Evolutionary conservation across 2,888 invertebrate genomes (phyloP), one percentile per base, ranked within the genome.

Genomic region (Orchesella flavescens): DNA sequence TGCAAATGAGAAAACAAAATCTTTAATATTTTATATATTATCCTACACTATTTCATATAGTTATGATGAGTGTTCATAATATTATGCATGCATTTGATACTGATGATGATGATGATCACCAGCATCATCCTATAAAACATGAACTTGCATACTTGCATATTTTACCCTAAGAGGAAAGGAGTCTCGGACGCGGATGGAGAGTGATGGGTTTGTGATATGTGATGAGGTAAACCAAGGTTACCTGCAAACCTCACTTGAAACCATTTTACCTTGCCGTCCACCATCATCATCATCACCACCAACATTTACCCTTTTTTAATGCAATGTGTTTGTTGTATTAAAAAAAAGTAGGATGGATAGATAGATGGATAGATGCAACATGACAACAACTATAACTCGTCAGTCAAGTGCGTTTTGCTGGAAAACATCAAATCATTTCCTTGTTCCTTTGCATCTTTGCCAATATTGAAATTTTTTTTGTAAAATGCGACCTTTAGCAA

Each of bases 191-290:
- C 66, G 66, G 66, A 43, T 12, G 66, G 13, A 24, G 63, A 24
- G 17, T 34, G 15, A 63, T 34, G 17, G n/a, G 63, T 63, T 12
- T 23, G 63, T 53, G 53, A 17, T 2, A 53, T n/a, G 55, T 46
- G 78, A 24, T 46, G 77, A 69, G 77, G 69, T 78, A 71, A 78
- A 78, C 68, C 78, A 78, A 78, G 78, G 78, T 78, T 78, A 78
- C 71, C 78, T 78, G 69, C 61, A 78, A 78, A 78, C 78, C 78
- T 71, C 59, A 44, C 66, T 66, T 66, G n/a, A 17, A 57, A 57
- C 34, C 34, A 34, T 34, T 34, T 34, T 17, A 61, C 24, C 24
- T 61, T 61, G 44, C 63, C 57, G 19, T 57, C 17, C 57, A 57
- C n/a, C 17, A n/a, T 57, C 21, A 21, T 59, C 59, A 21, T 59